A percentile compares a stretch with the other conserved stretches of the same genome.
phyloP scores from a whole-genome alignment of 1,140 invertebrate species.

The Lepidurus arcticus region DNA sequence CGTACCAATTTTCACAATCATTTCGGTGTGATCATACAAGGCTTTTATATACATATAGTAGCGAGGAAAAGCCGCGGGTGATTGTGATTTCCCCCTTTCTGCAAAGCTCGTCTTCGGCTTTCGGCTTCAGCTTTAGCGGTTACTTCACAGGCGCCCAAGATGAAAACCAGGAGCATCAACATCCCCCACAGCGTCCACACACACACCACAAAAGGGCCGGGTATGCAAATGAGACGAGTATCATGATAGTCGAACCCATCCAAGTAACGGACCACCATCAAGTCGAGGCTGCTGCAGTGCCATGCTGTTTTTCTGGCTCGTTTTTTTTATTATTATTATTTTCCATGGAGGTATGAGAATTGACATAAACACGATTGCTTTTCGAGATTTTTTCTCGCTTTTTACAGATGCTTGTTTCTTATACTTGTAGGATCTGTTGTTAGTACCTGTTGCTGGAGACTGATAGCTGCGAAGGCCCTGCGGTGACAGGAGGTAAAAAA shows the following conservation, averaged over 20 bases:
- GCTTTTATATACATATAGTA: not conserved
- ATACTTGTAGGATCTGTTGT: not conserved
- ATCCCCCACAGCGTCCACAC: constrained; percentile 16
- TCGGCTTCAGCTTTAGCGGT: not conserved
- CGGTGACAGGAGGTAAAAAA: not conserved
- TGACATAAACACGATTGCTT: constrained; percentile 13
- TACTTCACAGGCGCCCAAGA: constrained; percentile 3
- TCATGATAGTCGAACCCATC: constrained; percentile 15
- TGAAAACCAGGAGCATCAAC: not conserved
- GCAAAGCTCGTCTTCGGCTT: not conserved
- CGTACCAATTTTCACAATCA: constrained; percentile 8
- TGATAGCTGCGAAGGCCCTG: not conserved
- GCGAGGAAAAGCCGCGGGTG: not conserved
- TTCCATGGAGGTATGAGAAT: not conserved
- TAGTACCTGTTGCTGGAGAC: not conserved
- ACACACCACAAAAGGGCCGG: not conserved
- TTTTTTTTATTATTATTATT: not conserved
- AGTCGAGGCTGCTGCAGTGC: not conserved
- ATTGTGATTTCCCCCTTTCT: not conserved
- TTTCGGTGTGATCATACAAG: not conserved
- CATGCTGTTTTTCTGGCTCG: not conserved
- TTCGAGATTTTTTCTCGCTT: not conserved
- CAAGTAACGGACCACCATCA: not conserved
- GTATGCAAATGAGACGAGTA: constrained; percentile 14
- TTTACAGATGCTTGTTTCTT: not conserved